These are phyloP conservation scores for Clamator glandarius DNA, from an alignment of 2,797 vertebrate genomes.

Conservation along the genomic window DNA sequence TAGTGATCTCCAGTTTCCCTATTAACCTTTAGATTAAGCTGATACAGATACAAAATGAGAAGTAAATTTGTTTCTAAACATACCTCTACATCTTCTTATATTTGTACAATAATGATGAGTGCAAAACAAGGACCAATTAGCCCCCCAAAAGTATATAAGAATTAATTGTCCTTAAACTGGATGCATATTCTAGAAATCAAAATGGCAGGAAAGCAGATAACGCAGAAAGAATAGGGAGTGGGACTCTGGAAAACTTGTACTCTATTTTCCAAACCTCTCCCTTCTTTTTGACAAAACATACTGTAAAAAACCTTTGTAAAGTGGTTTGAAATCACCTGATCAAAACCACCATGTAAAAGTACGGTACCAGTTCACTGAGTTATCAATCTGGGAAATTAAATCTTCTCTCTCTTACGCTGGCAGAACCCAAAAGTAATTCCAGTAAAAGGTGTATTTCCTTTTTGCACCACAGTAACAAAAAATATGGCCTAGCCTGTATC, in stretches of 20 bases:
- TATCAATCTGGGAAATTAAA: background rate
- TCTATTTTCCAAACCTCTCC: background rate
- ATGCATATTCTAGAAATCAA: background rate
- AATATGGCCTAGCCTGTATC: too few relatives aligned
- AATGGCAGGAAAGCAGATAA: background rate
- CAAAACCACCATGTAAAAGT: background rate
- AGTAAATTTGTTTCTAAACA: background rate
- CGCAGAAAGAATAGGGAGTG: background rate
- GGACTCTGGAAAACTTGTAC: background rate
- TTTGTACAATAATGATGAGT: background rate
- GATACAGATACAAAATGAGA: background rate
- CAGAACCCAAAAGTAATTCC: background rate
- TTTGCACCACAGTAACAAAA: background rate
- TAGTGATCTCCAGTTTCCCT: background rate
- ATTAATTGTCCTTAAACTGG: background rate
- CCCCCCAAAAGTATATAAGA: background rate
- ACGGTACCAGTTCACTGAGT: background rate
- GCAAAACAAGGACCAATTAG: background rate
- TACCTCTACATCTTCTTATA: background rate
- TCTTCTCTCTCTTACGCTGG: background rate
- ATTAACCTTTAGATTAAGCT: background rate
- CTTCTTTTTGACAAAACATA: background rate
- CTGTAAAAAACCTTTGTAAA: background rate
- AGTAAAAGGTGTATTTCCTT: background rate
- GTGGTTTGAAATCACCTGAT: background rate